phyloP scores from a whole-genome alignment of 2,797 vertebrate genomes.

The Chelon auratus region DNA sequence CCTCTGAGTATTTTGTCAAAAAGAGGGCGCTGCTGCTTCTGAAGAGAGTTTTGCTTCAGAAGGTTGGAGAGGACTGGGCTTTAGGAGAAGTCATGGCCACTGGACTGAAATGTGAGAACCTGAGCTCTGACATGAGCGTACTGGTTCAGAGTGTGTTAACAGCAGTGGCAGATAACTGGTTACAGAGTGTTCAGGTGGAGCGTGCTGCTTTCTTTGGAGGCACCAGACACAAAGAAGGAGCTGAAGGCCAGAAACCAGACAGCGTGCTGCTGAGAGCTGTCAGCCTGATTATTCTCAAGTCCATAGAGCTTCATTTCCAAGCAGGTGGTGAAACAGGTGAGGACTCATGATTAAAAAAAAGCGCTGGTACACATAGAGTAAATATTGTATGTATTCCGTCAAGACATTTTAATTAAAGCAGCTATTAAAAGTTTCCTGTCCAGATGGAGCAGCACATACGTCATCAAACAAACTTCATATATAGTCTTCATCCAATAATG shows the following conservation, averaged over 20 bases:
- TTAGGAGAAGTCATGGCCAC: conserved; percentile 14
- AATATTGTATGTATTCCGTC: not conserved
- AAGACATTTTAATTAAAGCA: no score
- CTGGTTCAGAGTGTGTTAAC: conserved; percentile 81
- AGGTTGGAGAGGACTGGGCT: conserved; percentile 86
- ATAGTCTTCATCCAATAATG: no score
- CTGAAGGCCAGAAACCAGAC: conserved; percentile 69
- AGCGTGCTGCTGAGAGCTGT: conserved; percentile 87
- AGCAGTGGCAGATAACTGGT: conserved; percentile 80
- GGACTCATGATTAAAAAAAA: not conserved
- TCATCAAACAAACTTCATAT: no score
- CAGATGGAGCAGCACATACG: no score
- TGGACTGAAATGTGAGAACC: conserved; percentile 1
- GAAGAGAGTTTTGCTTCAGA: conserved; percentile 87
- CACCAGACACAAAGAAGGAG: conserved; percentile 29
- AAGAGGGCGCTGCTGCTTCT: conserved; percentile 87
- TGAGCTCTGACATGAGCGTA: conserved; percentile 70
- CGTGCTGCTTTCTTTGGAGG: conserved; percentile 85
- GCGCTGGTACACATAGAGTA: not conserved
- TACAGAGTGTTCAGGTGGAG: conserved; percentile 77
- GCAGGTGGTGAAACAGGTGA: conserved; percentile 62
- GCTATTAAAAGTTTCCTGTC: no score
- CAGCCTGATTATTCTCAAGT: conserved; percentile 89
- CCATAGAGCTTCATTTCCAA: conserved; percentile 86
- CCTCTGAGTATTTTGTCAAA: conserved; percentile 81